These are phyloP conservation scores for Epinephelus fuscoguttatus DNA, from an alignment of 2,113 vertebrate species.

Conservation along the genomic window DNA sequence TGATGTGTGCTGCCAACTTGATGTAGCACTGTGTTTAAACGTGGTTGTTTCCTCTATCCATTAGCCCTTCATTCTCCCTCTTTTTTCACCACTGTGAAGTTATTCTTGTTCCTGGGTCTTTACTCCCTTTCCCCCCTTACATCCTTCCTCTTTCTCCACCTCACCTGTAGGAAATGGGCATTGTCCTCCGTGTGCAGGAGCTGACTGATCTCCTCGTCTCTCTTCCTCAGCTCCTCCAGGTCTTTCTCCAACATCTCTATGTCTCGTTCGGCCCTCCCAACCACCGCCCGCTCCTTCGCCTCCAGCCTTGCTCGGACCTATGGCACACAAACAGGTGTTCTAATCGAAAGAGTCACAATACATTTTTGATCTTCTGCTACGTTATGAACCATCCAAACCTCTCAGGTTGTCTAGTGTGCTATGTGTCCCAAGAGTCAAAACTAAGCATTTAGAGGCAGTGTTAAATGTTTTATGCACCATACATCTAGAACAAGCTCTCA, in stretches of 20 bases:
- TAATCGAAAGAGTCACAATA: no score
- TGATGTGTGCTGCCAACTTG: no score
- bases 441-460: no score
- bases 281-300: slow-evolving; percentile 64
- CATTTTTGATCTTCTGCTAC: no score
- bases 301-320: slow-evolving; percentile 73
- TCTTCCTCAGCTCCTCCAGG: slow-evolving; percentile 74
- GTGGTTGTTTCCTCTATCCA: no score
- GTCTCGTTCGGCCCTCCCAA: slow-evolving; percentile 65
- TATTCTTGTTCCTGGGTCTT: background rate
- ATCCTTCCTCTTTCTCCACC: background rate
- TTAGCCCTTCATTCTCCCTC: background rate
- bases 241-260: slow-evolving; percentile 71
- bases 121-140: background rate
- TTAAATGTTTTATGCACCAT: no score
- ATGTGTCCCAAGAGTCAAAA: no score
- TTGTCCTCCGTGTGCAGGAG: slow-evolving; percentile 71
- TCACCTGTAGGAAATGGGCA: slow-evolving; percentile 74
- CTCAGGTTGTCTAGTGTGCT: no score
- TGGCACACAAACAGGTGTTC: background rate
- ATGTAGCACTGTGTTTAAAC: no score
- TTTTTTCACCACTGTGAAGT: background rate
- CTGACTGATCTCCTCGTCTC: slow-evolving; percentile 70
- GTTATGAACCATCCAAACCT: no score
- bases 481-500: no score